Evolutionary conservation across 1,140 invertebrate genomes (phyloP).

Genomic region (Halesus radiatus): DNA sequence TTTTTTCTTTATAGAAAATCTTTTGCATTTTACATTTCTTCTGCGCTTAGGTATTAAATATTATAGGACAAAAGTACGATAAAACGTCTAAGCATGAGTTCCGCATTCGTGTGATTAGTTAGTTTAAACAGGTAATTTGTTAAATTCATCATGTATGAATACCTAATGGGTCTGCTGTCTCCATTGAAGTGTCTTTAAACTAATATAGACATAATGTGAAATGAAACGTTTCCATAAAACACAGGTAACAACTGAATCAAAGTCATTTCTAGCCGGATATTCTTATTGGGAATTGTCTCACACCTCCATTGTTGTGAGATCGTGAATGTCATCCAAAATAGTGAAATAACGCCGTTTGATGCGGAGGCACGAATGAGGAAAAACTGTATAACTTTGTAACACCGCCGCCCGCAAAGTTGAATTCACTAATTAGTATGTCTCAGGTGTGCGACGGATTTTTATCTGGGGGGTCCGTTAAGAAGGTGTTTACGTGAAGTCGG

Average conservation of each 20-base stretch:
- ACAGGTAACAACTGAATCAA: slow-evolving; percentile 7
- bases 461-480: background rate
- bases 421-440: background rate
- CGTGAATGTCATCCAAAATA: slow-evolving; percentile 3
- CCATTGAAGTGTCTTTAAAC: too few species aligned
- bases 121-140: too few species aligned
- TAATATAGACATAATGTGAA: too few species aligned
- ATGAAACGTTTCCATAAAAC: background rate
- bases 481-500: too few species aligned
- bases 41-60: too few species aligned
- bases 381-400: background rate
- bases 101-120: too few species aligned
- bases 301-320: slow-evolving; percentile 1
- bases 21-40: too few species aligned
- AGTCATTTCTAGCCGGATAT: background rate
- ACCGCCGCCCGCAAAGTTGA: background rate
- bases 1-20: too few species aligned
- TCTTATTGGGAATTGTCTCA: slow-evolving; percentile 18
- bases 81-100: too few species aligned
- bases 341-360: background rate
- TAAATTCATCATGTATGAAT: too few species aligned
- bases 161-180: too few species aligned
- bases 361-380: background rate
- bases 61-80: too few species aligned
- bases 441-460: background rate